These are phyloP conservation scores for Eospalax fontanierii DNA, from an alignment of 2,797 vertebrate genomes.

Conservation along the genomic window DNA sequence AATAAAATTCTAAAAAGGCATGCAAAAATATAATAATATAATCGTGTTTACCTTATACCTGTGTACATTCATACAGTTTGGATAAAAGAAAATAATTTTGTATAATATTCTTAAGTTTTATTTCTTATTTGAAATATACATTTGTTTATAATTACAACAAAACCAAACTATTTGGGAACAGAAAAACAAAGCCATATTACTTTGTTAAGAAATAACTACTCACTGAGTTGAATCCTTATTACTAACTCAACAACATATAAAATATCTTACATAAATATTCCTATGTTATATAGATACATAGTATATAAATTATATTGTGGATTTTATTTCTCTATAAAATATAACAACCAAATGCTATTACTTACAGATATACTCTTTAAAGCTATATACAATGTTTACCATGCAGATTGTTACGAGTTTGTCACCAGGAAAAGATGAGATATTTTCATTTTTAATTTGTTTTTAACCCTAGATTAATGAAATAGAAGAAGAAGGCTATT, in stretches of 20 bases:
- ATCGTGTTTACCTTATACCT: not conserved
- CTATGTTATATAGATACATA: not conserved
- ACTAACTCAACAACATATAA: not conserved
- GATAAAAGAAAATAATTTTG: not conserved
- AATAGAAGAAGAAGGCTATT: no score
- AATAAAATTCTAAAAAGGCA: not conserved
- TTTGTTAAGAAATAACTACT: not conserved
- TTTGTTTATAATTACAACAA: not conserved
- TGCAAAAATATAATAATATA: not conserved
- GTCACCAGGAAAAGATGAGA: no score
- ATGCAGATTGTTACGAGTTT: not conserved
- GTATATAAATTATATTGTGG: conserved; percentile 18
- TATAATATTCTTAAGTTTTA: not conserved
- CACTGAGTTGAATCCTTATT: not conserved
- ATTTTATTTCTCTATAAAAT: not conserved
- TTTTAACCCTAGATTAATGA: no score
- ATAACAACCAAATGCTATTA: not conserved
- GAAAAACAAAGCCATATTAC: not conserved
- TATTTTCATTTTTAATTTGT: no score
- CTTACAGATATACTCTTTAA: not conserved
- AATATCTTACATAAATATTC: not conserved
- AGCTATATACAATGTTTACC: conserved; percentile 10
- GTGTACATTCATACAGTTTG: not conserved
- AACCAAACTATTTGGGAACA: not conserved
- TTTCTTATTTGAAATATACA: conserved; percentile 12